Conservation (phyloP, 2,888 invertebrate species). For the Pachymerium ferrugineum region DNA sequence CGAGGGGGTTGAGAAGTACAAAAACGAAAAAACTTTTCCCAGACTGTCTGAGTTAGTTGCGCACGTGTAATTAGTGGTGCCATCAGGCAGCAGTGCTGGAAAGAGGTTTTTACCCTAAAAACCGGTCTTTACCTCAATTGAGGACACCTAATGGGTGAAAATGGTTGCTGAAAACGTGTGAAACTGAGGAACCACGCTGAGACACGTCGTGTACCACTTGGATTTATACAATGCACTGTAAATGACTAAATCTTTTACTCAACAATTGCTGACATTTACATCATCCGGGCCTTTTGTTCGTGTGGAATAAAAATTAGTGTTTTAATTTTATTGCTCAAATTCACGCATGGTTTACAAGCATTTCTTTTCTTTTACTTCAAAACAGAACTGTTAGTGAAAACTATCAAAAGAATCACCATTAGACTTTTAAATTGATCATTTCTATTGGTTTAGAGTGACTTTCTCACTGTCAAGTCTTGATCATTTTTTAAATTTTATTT, state of each 20-base stretch:
- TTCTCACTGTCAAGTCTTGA: too few relatives aligned
- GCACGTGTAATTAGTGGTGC: constrained; percentile 7
- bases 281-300: too few relatives aligned
- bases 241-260: background rate
- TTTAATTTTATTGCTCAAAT: too few relatives aligned
- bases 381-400: too few relatives aligned
- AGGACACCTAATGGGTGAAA: constrained; percentile 27
- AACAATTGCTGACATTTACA: background rate
- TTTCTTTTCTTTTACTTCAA: too few relatives aligned
- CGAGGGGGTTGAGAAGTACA: background rate
- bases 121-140: constrained; percentile 25
- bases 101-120: constrained; percentile 23
- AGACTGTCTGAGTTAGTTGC: background rate
- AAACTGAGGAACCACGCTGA: constrained; percentile 12
- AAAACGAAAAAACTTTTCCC: background rate
- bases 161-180: constrained; percentile 20
- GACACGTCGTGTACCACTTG: background rate
- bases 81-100: constrained; percentile 15
- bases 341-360: too few relatives aligned
- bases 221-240: background rate
- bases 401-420: too few relatives aligned
- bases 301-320: too few relatives aligned
- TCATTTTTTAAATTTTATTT: too few relatives aligned
- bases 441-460: too few relatives aligned
- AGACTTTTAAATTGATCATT: too few relatives aligned